Evolutionary conservation across 2,797 vertebrate genomes (phyloP).

Genomic region (Acrossocheilus wenchowensis): DNA sequence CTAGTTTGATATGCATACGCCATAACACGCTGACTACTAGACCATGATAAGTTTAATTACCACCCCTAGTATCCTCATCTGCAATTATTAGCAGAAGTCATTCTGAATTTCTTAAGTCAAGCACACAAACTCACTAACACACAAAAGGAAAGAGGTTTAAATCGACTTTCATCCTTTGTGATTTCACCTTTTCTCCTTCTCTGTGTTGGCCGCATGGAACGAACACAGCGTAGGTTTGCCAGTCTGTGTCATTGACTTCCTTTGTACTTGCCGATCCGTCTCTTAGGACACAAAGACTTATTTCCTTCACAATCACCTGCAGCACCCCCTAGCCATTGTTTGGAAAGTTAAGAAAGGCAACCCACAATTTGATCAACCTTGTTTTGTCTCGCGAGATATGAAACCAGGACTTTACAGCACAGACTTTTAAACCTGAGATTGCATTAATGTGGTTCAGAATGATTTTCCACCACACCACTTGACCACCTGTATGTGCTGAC

Average conservation of each 20-base stretch:
- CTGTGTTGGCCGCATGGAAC: neutral
- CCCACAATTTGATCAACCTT: constrained; percentile 1
- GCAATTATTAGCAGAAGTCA: constrained; percentile 35
- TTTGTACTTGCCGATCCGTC: neutral
- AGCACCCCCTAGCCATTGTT: neutral
- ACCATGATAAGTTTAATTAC: constrained; percentile 35
- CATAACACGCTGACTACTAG: constrained; percentile 25
- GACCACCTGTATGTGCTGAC: constrained; percentile 34
- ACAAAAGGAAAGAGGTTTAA: neutral
- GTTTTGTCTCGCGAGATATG: constrained; percentile 23
- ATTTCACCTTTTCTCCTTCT: constrained; percentile 15
- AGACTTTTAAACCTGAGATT: constrained; percentile 9
- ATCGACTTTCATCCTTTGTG: neutral
- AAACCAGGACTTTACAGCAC: constrained; percentile 5
- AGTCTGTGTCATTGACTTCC: neutral
- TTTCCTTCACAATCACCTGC: constrained; percentile 1
- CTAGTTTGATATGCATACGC: constrained; percentile 25
- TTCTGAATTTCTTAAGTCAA: constrained; percentile 7
- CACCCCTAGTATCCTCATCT: constrained; percentile 15
- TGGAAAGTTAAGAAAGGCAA: constrained; percentile 19
- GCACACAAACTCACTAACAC: neutral
- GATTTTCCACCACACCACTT: constrained; percentile 13
- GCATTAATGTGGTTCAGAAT: constrained; percentile 30
- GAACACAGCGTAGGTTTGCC: neutral
- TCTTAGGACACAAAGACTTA: neutral